Evolutionary conservation across 2,113 vertebrate species (phyloP).

Genomic region (Daphoenositta chrysoptera): DNA sequence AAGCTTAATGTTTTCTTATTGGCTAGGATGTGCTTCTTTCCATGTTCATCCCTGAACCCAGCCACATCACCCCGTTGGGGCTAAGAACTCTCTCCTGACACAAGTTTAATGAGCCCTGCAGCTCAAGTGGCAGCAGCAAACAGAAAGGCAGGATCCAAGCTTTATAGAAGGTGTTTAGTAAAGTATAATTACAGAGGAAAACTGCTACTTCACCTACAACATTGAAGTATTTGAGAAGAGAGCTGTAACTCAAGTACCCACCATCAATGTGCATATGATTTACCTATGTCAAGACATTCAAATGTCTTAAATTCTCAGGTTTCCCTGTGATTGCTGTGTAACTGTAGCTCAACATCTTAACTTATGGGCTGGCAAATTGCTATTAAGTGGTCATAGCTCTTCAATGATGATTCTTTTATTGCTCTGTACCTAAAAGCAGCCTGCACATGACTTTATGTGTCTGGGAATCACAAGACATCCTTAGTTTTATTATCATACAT

Average conservation of each 20-base stretch:
- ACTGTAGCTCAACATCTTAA: not conserved
- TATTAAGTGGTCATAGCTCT: not conserved
- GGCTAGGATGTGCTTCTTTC: not conserved
- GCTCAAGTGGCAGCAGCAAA: not conserved
- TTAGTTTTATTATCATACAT: not conserved
- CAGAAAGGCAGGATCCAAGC: not conserved
- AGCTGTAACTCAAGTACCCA: not conserved
- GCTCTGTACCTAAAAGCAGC: not conserved
- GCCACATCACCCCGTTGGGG: not conserved
- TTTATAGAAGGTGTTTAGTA: not conserved
- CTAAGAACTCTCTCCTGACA: not conserved
- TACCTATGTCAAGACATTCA: not conserved
- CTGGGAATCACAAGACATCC: not conserved
- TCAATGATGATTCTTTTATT: not conserved
- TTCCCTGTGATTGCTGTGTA: not conserved
- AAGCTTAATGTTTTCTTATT: not conserved
- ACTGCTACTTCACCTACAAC: not conserved
- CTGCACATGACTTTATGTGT: not conserved
- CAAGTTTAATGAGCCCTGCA: not conserved
- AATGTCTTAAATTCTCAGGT: not conserved
- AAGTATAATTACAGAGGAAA: not conserved
- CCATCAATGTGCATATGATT: not conserved
- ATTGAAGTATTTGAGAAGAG: not conserved
- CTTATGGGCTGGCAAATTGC: not conserved
- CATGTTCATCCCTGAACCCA: not conserved